Conservation (phyloP, 2,797 vertebrate species). For the Artibeus jamaicensis region DNA sequence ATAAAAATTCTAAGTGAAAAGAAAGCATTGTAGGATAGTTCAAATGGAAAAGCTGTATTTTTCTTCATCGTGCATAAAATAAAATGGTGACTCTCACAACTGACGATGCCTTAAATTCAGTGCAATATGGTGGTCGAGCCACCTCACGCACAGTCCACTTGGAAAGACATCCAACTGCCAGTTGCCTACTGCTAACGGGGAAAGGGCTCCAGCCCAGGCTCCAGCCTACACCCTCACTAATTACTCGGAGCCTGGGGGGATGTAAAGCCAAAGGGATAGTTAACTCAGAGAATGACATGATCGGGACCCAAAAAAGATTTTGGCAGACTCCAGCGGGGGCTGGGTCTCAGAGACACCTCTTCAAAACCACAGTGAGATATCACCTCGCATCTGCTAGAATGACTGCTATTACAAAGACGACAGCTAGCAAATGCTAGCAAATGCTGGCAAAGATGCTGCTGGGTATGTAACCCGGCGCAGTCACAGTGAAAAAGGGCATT, state of each 20-base stretch:
- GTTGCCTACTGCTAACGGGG: fast-evolving
- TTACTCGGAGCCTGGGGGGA: background rate
- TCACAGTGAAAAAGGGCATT: too few relatives aligned
- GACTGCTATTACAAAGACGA: background rate
- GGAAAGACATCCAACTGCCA: too few relatives aligned
- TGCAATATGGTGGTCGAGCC: fast-evolving
- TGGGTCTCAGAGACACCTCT: fast-evolving
- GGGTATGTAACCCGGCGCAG: too few relatives aligned
- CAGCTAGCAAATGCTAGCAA: too few relatives aligned
- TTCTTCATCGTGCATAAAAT: background rate
- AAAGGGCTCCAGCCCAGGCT: background rate
- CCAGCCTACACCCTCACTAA: too few relatives aligned
- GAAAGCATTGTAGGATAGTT: background rate
- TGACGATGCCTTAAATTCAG: background rate
- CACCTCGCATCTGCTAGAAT: background rate
- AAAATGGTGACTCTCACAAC: background rate
- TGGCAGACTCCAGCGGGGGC: background rate
- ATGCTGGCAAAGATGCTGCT: background rate
- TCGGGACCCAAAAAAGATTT: fast-evolving
- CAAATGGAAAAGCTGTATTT: background rate
- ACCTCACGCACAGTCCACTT: fast-evolving
- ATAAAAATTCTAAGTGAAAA: background rate
- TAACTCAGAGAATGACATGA: background rate
- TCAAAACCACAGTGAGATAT: background rate
- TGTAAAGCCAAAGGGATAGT: background rate